These are phyloP conservation scores for Scaptomyza flava DNA, from an alignment of 2,888 invertebrate genomes.

Conservation along the genomic window DNA sequence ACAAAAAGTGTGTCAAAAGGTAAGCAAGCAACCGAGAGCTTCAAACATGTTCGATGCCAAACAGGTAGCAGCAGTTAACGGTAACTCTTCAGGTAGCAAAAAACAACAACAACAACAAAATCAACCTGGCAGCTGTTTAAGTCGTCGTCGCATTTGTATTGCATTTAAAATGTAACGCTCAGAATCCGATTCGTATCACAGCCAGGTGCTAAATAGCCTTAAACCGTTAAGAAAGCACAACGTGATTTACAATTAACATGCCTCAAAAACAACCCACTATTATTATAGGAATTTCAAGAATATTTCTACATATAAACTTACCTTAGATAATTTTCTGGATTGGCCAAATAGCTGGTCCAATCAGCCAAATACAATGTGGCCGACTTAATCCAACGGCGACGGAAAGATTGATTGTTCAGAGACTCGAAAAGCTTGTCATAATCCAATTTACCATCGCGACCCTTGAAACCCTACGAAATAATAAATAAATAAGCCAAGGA, in stretches of 20 bases:
- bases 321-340: constrained; percentile 91
- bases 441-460: constrained; percentile 89
- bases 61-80: constrained; percentile 69
- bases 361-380: constrained; percentile 91
- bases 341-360: constrained; percentile 89
- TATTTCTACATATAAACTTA: constrained; percentile 80
- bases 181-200: constrained; percentile 57
- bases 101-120: constrained; percentile 8
- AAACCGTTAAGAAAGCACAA: constrained; percentile 61
- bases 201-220: constrained; percentile 64
- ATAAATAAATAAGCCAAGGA: background rate
- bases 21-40: constrained; percentile 45
- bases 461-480: constrained; percentile 86
- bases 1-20: constrained; percentile 74
- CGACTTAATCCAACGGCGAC: constrained; percentile 92
- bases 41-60: constrained; percentile 71
- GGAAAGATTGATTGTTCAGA: constrained; percentile 91
- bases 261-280: constrained; percentile 20
- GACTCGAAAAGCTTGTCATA: constrained; percentile 90
- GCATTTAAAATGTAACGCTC: constrained; percentile 24
- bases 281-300: constrained; percentile 10
- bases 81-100: constrained; percentile 49
- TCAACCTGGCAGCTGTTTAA: constrained; percentile 37
- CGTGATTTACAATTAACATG: constrained; percentile 66
- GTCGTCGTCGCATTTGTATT: constrained; percentile 7